phyloP scores from a whole-genome alignment of 2,888 invertebrate species.

The Sarcophaga rosellei region DNA sequence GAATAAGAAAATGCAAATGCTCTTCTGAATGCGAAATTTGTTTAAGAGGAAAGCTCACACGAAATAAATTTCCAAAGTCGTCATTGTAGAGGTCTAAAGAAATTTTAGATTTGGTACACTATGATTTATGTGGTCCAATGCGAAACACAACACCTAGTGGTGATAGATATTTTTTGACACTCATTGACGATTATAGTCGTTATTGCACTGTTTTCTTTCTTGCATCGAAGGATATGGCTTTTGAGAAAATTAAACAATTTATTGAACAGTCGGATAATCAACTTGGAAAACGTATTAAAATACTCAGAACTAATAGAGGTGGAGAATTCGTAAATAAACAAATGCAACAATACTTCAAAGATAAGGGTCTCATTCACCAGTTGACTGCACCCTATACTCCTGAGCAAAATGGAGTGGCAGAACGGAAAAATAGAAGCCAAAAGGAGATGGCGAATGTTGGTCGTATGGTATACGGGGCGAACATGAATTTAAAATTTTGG shows the following conservation, averaged over 20 bases:
- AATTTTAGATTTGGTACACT: conserved; percentile 41
- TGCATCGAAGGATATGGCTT: too few species aligned
- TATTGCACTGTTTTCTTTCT: conserved; percentile 50
- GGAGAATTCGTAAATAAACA: neutral
- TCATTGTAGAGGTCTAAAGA: conserved; percentile 20
- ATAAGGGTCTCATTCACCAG: too few species aligned
- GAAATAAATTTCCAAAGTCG: conserved; percentile 40
- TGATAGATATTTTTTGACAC: conserved; percentile 43
- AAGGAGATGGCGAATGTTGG: neutral
- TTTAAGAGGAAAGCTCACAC: conserved; percentile 40
- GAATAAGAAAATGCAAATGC: too few species aligned
- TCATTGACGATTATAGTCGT: conserved; percentile 55
- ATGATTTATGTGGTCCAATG: conserved; percentile 44
- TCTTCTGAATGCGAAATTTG: neutral
- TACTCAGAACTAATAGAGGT: neutral
- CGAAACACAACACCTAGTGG: conserved; percentile 20
- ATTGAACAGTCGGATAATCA: conserved; percentile 7
- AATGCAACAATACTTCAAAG: too few species aligned
- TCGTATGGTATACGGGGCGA: conserved; percentile 3
- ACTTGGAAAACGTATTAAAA: too few species aligned
- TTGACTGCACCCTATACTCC: too few species aligned
- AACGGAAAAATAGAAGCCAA: too few species aligned
- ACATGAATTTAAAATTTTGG: conserved; percentile 37
- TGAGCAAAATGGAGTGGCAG: too few species aligned
- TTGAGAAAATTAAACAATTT: conserved; percentile 5